Evolutionary conservation across 2,888 invertebrate species (phyloP), one percentile per base, ranked within the genome.

Genomic region (Ferdinandea cuprea): DNA sequence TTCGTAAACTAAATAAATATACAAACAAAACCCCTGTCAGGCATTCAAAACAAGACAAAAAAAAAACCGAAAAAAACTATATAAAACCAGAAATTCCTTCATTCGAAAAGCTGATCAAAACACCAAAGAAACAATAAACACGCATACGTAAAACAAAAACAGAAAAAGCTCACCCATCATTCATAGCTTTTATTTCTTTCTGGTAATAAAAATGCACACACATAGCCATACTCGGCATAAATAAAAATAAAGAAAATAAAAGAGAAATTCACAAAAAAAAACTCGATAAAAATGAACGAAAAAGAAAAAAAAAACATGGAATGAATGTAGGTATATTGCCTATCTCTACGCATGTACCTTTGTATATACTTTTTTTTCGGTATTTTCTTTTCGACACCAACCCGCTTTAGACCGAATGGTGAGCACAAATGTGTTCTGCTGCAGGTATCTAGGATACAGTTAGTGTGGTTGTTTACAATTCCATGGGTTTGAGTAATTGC

Each of bases 391-490:
- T 15, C 11, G 25, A 13, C n/a, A n/a, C 15, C 9, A 17, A 17
- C 19, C 28, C n/a, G n/a, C n/a, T 40, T 8, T 13, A 25, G 25
- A 25, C 25, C 5, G 5, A 25, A 25, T 25, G 25, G 25, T 25
- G 25, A 30, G 50, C 40, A 44, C 2, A 46, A 78, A 52, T 56
- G 35, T 66, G 58, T 30, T 46, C n/a, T n/a, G 13, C 15, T 15
- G 6, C 13, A 13, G 37, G 58, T 61, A 73, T 79, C 66, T 32
- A 58, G 46, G 37, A 73, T 61, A 66, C 65, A 46, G 37, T 35
- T 66, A 25, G 25, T n/a, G 54, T 61, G 52, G 21, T 50, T 79
- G 13, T 73, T 79, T 66, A 44, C 58, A 65, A 72, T 63, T 68
- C 48, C 40, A 50, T 68, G 6, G 25, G 30, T 46, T 79, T 35